phyloP scores from a whole-genome alignment of 2,113 vertebrate species.

The Ciconia maguari region DNA sequence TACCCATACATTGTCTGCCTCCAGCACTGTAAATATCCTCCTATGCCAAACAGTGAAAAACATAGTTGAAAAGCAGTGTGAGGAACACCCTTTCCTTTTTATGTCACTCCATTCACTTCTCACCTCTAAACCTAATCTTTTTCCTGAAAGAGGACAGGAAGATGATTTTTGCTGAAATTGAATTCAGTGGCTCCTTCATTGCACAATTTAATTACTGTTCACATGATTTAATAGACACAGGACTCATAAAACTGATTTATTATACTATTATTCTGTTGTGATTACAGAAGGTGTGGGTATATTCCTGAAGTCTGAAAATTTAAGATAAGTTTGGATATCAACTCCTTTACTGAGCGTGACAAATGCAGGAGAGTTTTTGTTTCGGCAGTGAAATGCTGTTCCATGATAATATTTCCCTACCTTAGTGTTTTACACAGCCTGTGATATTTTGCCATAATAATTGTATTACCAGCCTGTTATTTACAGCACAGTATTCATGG shows the following conservation, averaged over 20 bases:
- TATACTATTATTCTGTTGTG: conserved; percentile 30
- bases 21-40: not conserved
- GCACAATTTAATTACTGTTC: conserved; percentile 53
- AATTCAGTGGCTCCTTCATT: conserved; percentile 21
- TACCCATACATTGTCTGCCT: not conserved
- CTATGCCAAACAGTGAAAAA: not conserved
- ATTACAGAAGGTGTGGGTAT: conserved; percentile 11
- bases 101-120: not conserved
- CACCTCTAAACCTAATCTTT: not conserved
- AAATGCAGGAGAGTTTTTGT: not conserved
- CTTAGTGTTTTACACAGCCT: not conserved
- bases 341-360: not conserved
- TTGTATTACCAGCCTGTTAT: not conserved
- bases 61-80: not conserved
- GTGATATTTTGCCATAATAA: not conserved
- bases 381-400: not conserved
- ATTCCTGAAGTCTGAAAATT: conserved; percentile 35
- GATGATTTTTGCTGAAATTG: conserved; percentile 38
- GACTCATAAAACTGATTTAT: conserved; percentile 39
- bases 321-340: conserved; percentile 29
- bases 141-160: not conserved
- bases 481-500: not conserved
- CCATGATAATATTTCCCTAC: not conserved
- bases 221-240: conserved; percentile 46
- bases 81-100: not conserved